Evolutionary conservation across 2,797 vertebrate species (phyloP).

Genomic region (Adrianichthys oophorus): DNA sequence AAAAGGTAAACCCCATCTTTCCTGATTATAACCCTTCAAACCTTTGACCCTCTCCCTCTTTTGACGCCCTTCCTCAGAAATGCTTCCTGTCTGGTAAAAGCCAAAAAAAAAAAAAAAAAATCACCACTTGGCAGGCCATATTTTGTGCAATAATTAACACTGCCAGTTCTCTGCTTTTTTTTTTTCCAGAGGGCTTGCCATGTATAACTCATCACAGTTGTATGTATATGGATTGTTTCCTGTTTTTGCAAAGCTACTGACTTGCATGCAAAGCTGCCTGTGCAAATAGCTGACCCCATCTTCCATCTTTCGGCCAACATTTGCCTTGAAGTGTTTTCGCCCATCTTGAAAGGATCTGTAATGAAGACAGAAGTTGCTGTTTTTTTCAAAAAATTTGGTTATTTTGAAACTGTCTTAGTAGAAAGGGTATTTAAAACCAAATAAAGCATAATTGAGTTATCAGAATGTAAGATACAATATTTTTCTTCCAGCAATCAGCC

Average conservation of each 20-base stretch:
- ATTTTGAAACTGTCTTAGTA: too few relatives aligned
- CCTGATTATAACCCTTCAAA: conserved; percentile 61
- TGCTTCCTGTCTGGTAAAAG: conserved; percentile 56
- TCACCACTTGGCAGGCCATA: conserved; percentile 38
- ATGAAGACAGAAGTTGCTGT: conserved; percentile 48
- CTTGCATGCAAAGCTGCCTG: conserved; percentile 82
- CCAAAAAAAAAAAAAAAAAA: conserved; percentile 30
- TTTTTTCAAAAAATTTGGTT: too few relatives aligned
- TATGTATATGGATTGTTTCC: conserved; percentile 82
- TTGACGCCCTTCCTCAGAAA: conserved; percentile 46
- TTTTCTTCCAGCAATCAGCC: conserved; percentile 14
- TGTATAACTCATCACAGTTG: conserved; percentile 83
- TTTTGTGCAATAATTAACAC: conserved; percentile 76
- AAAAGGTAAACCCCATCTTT: conserved; percentile 57
- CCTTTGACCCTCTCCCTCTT: conserved; percentile 47
- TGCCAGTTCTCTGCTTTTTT: conserved; percentile 78
- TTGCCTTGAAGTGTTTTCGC: conserved; percentile 73
- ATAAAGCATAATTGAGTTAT: not conserved
- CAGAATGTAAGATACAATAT: conserved; percentile 26
- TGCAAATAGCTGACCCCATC: conserved; percentile 78
- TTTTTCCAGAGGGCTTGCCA: conserved; percentile 81
- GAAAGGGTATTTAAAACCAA: too few relatives aligned
- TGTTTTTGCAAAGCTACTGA: conserved; percentile 71
- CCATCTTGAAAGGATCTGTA: conserved; percentile 63
- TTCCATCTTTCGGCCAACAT: conserved; percentile 73